Percentiles rank a stretch among this genome's conserved stretches.
Conservation (phyloP, 2,113 vertebrate genomes). For the Entomyzon cyanotis region DNA sequence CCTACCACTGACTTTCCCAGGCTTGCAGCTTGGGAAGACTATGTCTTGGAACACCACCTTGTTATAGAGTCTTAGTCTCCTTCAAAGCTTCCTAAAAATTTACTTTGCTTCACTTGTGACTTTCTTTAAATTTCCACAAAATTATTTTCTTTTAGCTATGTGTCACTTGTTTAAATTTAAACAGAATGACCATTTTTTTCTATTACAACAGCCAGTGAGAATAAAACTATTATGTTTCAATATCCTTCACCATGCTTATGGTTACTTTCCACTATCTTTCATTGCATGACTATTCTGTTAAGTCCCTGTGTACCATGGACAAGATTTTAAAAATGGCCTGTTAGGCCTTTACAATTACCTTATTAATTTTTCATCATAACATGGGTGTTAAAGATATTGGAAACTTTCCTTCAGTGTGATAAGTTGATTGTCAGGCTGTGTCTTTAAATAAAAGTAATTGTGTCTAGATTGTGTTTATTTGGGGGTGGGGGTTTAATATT, state of each 20-base stretch:
- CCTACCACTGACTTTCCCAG: not conserved
- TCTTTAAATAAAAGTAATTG: not conserved
- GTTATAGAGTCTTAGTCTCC: not conserved
- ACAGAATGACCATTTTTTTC: not conserved
- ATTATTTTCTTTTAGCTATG: not conserved
- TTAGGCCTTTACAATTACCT: not conserved
- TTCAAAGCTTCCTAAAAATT: not conserved
- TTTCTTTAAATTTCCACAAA: not conserved
- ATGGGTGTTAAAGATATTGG: not conserved
- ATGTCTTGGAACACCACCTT: not conserved
- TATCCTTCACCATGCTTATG: not conserved
- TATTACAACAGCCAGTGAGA: not conserved
- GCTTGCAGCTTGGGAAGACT: not conserved
- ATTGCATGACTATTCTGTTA: not conserved
- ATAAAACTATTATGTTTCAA: not conserved
- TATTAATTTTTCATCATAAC: not conserved
- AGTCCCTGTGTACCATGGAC: not conserved
- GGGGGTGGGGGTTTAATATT: not conserved
- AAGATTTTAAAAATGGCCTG: not conserved
- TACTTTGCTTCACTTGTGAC: not conserved
- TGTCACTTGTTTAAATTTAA: not conserved
- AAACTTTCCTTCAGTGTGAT: not conserved
- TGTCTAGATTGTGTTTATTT: not conserved
- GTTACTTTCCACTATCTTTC: not conserved
- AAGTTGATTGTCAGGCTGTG: not conserved